Evolutionary conservation across 1,140 invertebrate species (phyloP).

Genomic region (Acromyrmex charruanus): DNA sequence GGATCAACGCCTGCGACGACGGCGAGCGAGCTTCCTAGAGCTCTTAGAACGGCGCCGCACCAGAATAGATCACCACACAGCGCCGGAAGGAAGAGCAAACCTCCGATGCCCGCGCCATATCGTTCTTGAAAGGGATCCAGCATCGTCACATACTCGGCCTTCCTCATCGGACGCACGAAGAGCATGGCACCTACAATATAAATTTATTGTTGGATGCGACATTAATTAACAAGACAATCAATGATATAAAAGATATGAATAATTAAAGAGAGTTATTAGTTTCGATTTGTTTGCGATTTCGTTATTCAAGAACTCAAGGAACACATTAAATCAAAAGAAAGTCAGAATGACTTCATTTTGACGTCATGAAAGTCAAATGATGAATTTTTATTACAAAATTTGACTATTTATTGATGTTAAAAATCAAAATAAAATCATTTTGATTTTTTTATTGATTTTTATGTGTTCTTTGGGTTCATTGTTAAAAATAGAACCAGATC

Average conservation of each 20-base stretch:
- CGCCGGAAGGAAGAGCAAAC: conserved; percentile 92
- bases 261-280: background rate
- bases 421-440: no score
- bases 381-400: no score
- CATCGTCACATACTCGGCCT: conserved; percentile 94
- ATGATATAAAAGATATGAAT: background rate
- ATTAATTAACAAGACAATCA: background rate
- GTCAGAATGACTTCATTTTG: no score
- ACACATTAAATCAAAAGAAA: no score
- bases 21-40: conserved; percentile 88
- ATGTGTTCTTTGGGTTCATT: no score
- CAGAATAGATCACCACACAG: conserved; percentile 94
- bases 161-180: conserved; percentile 93
- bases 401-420: no score
- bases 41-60: conserved; percentile 91
- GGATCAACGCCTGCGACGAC: conserved; percentile 83
- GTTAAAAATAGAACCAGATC: background rate
- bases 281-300: background rate
- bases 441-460: no score
- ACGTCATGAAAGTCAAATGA: no score
- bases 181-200: conserved; percentile 90
- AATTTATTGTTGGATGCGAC: background rate
- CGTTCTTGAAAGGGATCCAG: conserved; percentile 93
- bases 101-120: conserved; percentile 93
- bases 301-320: background rate